Evolutionary conservation across 2,888 invertebrate species (phyloP), one percentile per base, ranked within the genome.

Genomic region (Diabrotica balteata): DNA sequence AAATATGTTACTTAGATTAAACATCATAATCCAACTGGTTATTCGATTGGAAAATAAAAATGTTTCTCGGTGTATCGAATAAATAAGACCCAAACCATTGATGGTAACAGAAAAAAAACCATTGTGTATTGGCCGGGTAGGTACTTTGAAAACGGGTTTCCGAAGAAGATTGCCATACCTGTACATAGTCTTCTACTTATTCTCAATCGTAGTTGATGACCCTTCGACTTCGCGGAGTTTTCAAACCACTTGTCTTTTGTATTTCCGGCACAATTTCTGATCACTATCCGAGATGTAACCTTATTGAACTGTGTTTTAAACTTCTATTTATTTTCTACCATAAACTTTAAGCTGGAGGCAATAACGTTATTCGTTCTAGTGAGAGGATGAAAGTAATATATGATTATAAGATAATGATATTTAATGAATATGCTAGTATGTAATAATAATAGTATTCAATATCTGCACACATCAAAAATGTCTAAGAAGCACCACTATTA

Each of bases 81-180:
- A 54, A 54, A 42, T 42, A 54, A 54, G 17, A 43, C 42, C 54
- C 43, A 42, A 54, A 42, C 42, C 54, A 54, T n/a, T 54, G 54
- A 54, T 54, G 54, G 54, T 54, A 54, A 43, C n/a, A 54, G 54
- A 42, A 54, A 54, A n/a, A 54, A 54, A 53, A 54, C 42, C 10
- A 22, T 52, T 22, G 22, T 17, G n/a, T 10, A 54, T 43, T 54
- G 54, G 54, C 32, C 43, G 54, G 54, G 54, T 54, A 54, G 54
- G 54, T 43, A 54, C 54, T 54, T 54, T 54, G 54, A 54, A 54
- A 54, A 54, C 54, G 54, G 43, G 54, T 54, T 54, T 54, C n/a
- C 43, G 8, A 11, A 54, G 54, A 32, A 54, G 54, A 54, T 54
- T 43, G 54, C 54, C 54, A 54, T 54, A 54, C 54, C 42, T n/a